Percentiles rank a stretch among this genome's conserved stretches.
Evolutionary conservation across 2,113 vertebrate genomes (phyloP).

Genomic region (Syrmaticus mikado): DNA sequence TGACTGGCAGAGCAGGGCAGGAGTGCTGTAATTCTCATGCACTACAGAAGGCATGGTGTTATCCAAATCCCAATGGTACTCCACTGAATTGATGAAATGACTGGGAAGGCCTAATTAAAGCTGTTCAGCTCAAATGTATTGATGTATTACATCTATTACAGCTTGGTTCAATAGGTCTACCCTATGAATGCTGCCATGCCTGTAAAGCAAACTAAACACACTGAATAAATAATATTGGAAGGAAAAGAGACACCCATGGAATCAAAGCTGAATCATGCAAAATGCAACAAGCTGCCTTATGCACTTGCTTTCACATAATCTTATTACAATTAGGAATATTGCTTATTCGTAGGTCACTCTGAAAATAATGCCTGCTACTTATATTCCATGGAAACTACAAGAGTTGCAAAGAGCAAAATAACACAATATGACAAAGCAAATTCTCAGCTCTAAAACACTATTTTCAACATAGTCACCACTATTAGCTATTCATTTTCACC

Average conservation of each 20-base stretch:
- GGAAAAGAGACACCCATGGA: constrained; percentile 57
- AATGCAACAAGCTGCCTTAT: constrained; percentile 62
- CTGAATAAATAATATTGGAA: constrained; percentile 91
- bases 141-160: constrained; percentile 99
- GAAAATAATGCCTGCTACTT: too few species aligned
- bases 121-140: constrained; percentile 98
- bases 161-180: constrained; percentile 94
- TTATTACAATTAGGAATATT: constrained; percentile 47
- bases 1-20: constrained; percentile 76
- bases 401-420: too few species aligned
- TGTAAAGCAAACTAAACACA: constrained; percentile 92
- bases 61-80: constrained; percentile 86
- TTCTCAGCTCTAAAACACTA: too few species aligned
- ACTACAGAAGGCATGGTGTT: constrained; percentile 83
- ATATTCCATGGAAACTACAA: too few species aligned
- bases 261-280: constrained; percentile 65
- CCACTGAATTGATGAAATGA: constrained; percentile 94
- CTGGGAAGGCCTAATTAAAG: constrained; percentile 99
- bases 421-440: too few species aligned
- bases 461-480: too few species aligned
- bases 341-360: background rate
- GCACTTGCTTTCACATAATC: constrained; percentile 72
- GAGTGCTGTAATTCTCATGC: constrained; percentile 87
- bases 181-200: constrained; percentile 85
- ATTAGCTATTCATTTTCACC: too few species aligned